A percentile compares a stretch with the other conserved stretches of the same genome.
These are phyloP conservation scores for Melanotaenia maccullochi DNA, from an alignment of 2,797 vertebrate species.

Conservation along the genomic window DNA sequence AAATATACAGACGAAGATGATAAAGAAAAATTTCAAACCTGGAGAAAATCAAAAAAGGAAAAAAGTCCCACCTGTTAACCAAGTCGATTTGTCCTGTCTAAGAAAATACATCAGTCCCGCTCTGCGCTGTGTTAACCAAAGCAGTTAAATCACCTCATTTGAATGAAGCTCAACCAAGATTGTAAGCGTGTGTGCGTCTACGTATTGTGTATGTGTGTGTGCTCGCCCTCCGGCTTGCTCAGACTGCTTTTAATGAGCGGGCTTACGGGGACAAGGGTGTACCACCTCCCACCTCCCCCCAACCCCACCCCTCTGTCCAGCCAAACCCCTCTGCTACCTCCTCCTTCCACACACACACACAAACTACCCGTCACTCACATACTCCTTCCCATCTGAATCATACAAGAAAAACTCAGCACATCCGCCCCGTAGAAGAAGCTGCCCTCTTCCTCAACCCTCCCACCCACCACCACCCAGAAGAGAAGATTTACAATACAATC, in stretches of 20 bases:
- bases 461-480: conserved; percentile 74
- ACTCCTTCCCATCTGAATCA: conserved; percentile 77
- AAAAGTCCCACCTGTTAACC: conserved; percentile 85
- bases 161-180: conserved; percentile 82
- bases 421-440: conserved; percentile 75
- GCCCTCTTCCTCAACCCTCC: conserved; percentile 65
- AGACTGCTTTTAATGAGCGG: conserved; percentile 86
- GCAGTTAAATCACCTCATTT: conserved; percentile 85
- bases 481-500: conserved; percentile 99
- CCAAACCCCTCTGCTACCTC: conserved; percentile 69
- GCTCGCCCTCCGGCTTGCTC: conserved; percentile 75
- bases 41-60: conserved; percentile 21
- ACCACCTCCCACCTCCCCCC: conserved; percentile 76
- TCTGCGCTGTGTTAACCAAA: conserved; percentile 78
- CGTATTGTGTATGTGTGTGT: conserved; percentile 55
- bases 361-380: conserved; percentile 58
- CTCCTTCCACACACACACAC: conserved; percentile 53
- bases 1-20: conserved; percentile 11
- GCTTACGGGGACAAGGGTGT: conserved; percentile 83
- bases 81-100: conserved; percentile 75
- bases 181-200: conserved; percentile 53
- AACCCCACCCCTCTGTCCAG: conserved; percentile 64
- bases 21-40: conserved; percentile 3
- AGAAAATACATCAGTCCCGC: conserved; percentile 80
- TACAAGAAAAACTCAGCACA: conserved; percentile 76